Conservation (phyloP, 2,113 vertebrate genomes). For the Catharus fuscescens region DNA sequence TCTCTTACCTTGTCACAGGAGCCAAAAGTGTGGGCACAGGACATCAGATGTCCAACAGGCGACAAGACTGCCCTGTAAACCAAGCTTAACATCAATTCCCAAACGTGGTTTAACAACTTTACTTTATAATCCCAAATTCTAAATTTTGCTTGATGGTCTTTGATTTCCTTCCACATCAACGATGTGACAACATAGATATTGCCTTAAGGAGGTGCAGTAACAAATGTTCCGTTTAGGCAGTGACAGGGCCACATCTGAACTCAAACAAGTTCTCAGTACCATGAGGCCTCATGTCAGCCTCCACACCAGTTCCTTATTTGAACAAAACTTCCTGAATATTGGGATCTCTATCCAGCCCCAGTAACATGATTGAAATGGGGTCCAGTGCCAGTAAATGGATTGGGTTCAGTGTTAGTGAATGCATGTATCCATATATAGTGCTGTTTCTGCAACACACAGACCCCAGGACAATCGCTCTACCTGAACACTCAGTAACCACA, state of each 20-base stretch:
- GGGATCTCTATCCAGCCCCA: not conserved
- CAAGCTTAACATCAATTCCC: not conserved
- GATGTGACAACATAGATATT: not conserved
- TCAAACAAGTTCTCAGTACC: not conserved
- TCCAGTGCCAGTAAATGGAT: not conserved
- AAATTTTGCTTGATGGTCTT: not conserved
- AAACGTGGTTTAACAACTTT: not conserved
- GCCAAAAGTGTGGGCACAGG: not conserved
- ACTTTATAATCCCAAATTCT: not conserved
- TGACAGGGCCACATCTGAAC: not conserved
- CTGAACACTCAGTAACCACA: not conserved
- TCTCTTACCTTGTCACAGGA: not conserved
- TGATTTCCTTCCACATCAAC: not conserved
- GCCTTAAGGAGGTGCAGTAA: not conserved
- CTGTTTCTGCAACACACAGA: not conserved
- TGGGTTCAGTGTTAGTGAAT: not conserved
- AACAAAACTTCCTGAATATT: not conserved
- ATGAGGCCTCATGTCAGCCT: not conserved
- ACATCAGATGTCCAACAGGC: not conserved
- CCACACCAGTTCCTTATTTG: not conserved
- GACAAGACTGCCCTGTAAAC: not conserved
- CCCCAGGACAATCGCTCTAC: not conserved
- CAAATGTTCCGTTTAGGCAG: not conserved
- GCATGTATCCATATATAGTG: not conserved
- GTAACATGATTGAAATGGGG: not conserved